Percentiles rank a stretch among this genome's conserved stretches.
Conservation (phyloP, 2,888 invertebrate species). For the Sphaerophoria taeniata region DNA sequence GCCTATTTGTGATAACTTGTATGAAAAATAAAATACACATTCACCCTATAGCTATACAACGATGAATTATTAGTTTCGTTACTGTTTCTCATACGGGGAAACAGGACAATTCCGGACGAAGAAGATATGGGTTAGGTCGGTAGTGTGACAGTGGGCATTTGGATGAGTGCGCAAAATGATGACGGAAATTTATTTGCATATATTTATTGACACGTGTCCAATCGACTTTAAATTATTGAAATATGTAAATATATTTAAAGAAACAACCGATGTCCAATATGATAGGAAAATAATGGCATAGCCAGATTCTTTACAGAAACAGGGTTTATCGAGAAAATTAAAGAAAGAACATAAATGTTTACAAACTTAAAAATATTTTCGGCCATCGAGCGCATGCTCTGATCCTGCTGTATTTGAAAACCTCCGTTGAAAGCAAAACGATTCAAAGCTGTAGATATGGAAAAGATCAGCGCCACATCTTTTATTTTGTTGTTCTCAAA, state of each 20-base stretch:
- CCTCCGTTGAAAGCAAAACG: constrained; percentile 86
- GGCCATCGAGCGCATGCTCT: constrained; percentile 85
- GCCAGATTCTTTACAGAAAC: no score
- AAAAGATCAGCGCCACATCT: constrained; percentile 84
- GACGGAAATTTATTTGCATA: constrained; percentile 55
- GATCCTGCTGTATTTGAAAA: constrained; percentile 85
- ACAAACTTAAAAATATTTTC: constrained; percentile 79
- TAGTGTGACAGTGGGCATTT: constrained; percentile 22
- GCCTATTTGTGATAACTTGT: constrained; percentile 20
- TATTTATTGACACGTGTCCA: constrained; percentile 50
- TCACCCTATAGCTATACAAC: constrained; percentile 32
- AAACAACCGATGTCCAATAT: not conserved
- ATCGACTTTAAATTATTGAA: constrained; percentile 50
- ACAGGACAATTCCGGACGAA: not conserved
- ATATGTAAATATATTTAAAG: constrained; percentile 7
- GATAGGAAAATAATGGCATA: not conserved
- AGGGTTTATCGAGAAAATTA: no score
- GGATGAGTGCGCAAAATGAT: constrained; percentile 55
- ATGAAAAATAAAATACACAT: constrained; percentile 23
- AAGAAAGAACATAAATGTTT: no score
- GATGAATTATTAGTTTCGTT: constrained; percentile 63
- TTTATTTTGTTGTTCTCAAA: no score
- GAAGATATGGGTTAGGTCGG: not conserved
- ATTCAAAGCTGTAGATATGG: constrained; percentile 84
- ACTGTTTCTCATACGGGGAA: not conserved